Base-by-base conservation (phyloP, 2,113 vertebrate species). In the Chionis minor region DNA sequence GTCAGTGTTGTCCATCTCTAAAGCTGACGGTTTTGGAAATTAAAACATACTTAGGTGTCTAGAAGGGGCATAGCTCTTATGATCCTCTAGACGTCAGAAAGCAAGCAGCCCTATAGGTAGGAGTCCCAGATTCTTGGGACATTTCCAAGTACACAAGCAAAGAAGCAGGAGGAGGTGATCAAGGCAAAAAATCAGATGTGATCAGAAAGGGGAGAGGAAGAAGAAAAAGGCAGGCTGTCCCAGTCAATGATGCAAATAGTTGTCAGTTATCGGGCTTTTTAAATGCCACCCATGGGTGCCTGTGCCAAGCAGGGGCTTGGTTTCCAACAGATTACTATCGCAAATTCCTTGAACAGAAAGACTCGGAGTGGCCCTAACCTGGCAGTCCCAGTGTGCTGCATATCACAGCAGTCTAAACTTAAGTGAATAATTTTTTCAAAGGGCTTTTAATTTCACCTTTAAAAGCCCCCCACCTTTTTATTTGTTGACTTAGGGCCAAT, bases 361-460 rank as follows among this genome's bases (percentile, higher is more conserved):
- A 8, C 24, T 65, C 61, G 15, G 47, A 35, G 6, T 27, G 14
- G 32, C 47, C 30, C 42, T 32, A 22, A 5, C 12, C 56, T n/a
- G 54, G 54, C 33, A 70, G 47, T 21, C 27, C 27, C 47, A 49
- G 17, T 1, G 10, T 45, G 45, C 44, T 73, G 24, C 12, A 13
- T 6, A 67, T 20, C 72, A 73, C 18, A 47, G 4, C 4, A 12
- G 14, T 2, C 56, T 63, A 70, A 73, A 32, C 42, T 49, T 17
- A 4, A 55, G 8, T 33, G 18, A 86, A 15, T 3, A 1, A 11
- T 65, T 70, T 93, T 44, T 79, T 18, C 27, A 40, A 86, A 91
- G 24, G 63, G 20, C 55, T 88, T 97, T 96, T 87, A 74, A 82
- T 85, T 92, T 80, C 82, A 86, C 67, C 81, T 96, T 90, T 54